Evolutionary conservation across 2,113 vertebrate genomes (phyloP).

Genomic region (Gallinago media): DNA sequence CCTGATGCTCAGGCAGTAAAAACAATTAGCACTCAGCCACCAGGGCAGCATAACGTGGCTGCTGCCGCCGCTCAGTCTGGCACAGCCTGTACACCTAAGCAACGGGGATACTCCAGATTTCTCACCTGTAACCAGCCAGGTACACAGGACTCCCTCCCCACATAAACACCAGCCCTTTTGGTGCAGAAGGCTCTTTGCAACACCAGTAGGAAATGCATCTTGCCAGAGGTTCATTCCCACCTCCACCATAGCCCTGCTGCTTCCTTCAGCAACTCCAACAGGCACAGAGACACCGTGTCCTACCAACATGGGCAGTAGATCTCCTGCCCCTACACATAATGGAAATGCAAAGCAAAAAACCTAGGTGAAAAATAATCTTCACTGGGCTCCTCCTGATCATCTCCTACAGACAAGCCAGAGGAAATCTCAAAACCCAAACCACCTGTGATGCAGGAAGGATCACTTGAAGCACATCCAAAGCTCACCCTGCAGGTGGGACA

Average conservation of each 20-base stretch:
- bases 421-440: neutral
- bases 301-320: neutral
- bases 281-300: neutral
- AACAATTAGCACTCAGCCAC: conserved; percentile 14
- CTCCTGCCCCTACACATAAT: fast-evolving
- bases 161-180: neutral
- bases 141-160: neutral
- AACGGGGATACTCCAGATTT: neutral
- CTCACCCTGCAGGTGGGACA: neutral
- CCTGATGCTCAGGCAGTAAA: neutral
- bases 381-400: neutral
- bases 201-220: neutral
- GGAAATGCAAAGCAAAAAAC: neutral
- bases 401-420: neutral
- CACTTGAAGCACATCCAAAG: neutral
- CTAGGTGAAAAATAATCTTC: neutral
- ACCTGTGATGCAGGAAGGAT: neutral
- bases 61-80: neutral
- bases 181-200: neutral
- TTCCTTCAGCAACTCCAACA: neutral
- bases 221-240: neutral
- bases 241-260: neutral
- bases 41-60: neutral
- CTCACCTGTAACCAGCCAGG: neutral
- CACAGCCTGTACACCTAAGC: neutral